Percentiles rank a stretch among this genome's conserved stretches.
Evolutionary conservation across 1,140 invertebrate species (phyloP).

Genomic region (Vollenhovia emeryi): DNA sequence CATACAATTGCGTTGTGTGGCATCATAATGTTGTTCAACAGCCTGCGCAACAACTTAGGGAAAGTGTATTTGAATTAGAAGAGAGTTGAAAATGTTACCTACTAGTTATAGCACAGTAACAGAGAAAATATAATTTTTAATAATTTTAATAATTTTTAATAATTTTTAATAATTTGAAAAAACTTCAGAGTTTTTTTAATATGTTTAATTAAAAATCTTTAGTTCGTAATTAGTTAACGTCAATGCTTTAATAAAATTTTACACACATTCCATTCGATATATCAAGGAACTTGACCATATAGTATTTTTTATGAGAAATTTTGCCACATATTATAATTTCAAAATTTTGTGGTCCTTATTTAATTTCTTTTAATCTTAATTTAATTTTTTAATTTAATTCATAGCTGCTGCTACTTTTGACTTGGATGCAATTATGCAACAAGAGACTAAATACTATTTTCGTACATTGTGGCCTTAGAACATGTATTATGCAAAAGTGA

Average conservation of each 20-base stretch:
- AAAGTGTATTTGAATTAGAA: background rate
- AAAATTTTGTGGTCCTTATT: too few species aligned
- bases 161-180: too few species aligned
- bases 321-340: background rate
- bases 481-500: too few species aligned
- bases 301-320: background rate
- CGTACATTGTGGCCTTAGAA: too few species aligned
- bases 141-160: too few species aligned
- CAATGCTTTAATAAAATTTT: background rate
- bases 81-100: background rate
- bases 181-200: background rate
- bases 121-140: background rate
- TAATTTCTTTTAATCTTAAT: too few species aligned
- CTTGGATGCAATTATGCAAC: too few species aligned
- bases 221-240: background rate
- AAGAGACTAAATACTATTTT: too few species aligned
- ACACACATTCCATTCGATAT: too few species aligned
- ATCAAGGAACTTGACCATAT: background rate
- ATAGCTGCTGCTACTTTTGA: background rate
- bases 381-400: too few species aligned
- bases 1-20: constrained; percentile 19
- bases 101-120: background rate
- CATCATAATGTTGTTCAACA: constrained; percentile 32
- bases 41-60: background rate
- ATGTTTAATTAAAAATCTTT: background rate